Conservation (phyloP, 2,797 vertebrate species). For the Discoglossus pictus region DNA sequence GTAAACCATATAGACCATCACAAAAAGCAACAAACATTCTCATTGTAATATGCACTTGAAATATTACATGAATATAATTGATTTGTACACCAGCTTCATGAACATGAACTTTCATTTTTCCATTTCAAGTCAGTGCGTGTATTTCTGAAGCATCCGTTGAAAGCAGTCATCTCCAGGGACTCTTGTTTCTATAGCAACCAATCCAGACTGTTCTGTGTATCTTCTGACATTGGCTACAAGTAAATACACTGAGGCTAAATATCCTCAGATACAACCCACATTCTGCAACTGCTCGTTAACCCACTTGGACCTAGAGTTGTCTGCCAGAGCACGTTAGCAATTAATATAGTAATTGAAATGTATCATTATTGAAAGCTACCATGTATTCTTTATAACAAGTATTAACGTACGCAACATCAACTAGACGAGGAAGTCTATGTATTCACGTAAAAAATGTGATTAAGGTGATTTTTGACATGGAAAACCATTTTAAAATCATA, state of each 20-base stretch:
- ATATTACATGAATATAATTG: conserved; percentile 28
- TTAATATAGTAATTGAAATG: too few relatives aligned
- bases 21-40: neutral
- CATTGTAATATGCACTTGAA: neutral
- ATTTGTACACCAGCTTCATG: conserved; percentile 26
- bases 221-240: conserved; percentile 61
- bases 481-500: too few relatives aligned
- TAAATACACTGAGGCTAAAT: conserved; percentile 39
- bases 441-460: too few relatives aligned
- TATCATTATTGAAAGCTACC: too few relatives aligned
- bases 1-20: neutral
- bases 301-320: conserved; percentile 2
- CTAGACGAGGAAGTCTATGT: too few relatives aligned
- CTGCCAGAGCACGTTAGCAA: too few relatives aligned
- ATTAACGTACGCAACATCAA: too few relatives aligned
- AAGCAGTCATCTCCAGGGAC: conserved; percentile 60
- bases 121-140: conserved; percentile 61
- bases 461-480: too few relatives aligned
- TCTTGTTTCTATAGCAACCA: conserved; percentile 90
- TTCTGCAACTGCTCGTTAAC: conserved; percentile 17
- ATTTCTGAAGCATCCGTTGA: conserved; percentile 67
- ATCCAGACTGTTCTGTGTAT: conserved; percentile 74
- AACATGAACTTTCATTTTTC: conserved; percentile 38
- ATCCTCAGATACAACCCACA: conserved; percentile 40
- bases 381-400: too few relatives aligned